A percentile compares a stretch with the other conserved stretches of the same genome.
These are phyloP conservation scores for Theristicus caerulescens DNA, from an alignment of 2,113 vertebrate genomes.

Conservation along the genomic window DNA sequence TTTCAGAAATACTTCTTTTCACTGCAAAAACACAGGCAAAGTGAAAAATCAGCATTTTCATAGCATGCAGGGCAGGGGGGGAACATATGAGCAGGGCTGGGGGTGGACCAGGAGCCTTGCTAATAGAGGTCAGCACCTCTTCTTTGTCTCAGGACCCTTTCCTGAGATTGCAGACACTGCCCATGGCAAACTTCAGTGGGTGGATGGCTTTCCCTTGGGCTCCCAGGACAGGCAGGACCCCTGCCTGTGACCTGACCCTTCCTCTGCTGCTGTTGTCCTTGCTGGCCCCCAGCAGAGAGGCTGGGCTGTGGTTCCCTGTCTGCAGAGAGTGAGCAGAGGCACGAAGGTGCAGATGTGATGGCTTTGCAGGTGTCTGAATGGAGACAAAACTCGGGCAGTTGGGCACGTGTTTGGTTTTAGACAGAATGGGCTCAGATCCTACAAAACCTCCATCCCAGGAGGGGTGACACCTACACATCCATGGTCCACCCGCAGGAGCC, in stretches of 20 bases:
- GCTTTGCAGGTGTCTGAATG: not conserved
- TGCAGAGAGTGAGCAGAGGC: not conserved
- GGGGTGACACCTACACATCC: not conserved
- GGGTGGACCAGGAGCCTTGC: not conserved
- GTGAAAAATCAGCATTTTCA: not conserved
- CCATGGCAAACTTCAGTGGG: not conserved
- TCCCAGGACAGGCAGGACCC: not conserved
- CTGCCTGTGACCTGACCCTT: not conserved
- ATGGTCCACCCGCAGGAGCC: accelerated
- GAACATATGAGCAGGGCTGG: not conserved
- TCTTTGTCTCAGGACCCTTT: not conserved
- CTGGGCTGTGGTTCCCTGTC: not conserved
- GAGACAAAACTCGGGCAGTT: not conserved
- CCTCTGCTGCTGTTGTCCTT: not conserved
- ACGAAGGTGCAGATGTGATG: not conserved
- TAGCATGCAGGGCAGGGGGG: not conserved
- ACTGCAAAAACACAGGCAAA: not conserved
- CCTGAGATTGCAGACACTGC: not conserved
- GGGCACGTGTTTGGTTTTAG: not conserved
- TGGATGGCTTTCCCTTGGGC: not conserved
- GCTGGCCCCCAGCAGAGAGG: not conserved
- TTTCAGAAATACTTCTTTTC: not conserved
- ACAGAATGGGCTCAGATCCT: not conserved
- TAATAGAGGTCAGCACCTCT: not conserved
- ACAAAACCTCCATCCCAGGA: not conserved